A percentile compares a stretch with the other conserved stretches of the same genome.
These are phyloP conservation scores for Poeciliopsis turrubarensis DNA, from an alignment of 2,113 vertebrate species.

Conservation along the genomic window DNA sequence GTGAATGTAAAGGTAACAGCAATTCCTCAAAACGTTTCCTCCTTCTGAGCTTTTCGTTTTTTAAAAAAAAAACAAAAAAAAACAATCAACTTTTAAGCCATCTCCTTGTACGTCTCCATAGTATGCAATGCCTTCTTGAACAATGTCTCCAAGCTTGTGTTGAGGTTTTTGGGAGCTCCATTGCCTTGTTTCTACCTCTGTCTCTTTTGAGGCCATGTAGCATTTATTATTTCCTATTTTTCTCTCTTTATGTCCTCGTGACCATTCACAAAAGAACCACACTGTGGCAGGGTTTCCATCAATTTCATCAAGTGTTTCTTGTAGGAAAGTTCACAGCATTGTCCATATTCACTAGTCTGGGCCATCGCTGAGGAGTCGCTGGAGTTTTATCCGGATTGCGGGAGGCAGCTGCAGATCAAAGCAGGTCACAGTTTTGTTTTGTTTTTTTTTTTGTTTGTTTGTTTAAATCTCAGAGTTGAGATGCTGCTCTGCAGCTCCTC, in stretches of 20 bases:
- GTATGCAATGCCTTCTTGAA: constrained; percentile 63
- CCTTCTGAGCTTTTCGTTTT: constrained; percentile 39
- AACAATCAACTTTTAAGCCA: constrained; percentile 53
- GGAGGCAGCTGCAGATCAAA: constrained; percentile 57
- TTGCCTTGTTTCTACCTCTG: constrained; percentile 48
- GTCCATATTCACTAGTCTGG: constrained; percentile 70
- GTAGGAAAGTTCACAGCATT: constrained; percentile 65
- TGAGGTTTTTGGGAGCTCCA: constrained; percentile 70
- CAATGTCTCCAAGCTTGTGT: constrained; percentile 64
- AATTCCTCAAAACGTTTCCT: constrained; percentile 69
- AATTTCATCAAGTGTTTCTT: constrained; percentile 53
- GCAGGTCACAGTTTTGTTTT: constrained; percentile 29
- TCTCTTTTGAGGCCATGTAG: constrained; percentile 61
- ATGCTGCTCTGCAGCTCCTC: constrained; percentile 53
- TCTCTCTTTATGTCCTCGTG: constrained; percentile 42
- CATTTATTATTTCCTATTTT: constrained; percentile 33
- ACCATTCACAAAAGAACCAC: constrained; percentile 64
- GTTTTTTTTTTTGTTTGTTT: neutral
- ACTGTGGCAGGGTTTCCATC: constrained; percentile 68
- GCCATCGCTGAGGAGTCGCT: constrained; percentile 63
- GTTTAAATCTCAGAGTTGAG: constrained; percentile 31
- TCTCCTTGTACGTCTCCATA: constrained; percentile 37
- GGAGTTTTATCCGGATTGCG: constrained; percentile 49
- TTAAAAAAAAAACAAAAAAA: constrained; percentile 36
- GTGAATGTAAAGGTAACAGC: constrained; percentile 75